Base-by-base conservation (phyloP, 2,797 vertebrate species). In the Anguilla megastoma region DNA sequence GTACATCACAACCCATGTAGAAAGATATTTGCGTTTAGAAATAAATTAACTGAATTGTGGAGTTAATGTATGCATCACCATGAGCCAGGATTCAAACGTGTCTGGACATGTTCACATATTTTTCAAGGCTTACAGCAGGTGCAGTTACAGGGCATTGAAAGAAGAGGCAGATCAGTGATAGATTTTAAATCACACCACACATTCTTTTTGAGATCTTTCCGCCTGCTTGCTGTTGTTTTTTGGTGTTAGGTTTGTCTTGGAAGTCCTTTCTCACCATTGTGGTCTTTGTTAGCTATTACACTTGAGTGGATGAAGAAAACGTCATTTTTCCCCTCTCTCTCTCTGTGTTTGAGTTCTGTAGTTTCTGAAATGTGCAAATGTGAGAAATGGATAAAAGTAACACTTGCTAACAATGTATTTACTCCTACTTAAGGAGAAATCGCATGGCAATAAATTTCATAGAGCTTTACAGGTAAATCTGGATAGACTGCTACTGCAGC, bases 81-180 rank as follows among this genome's bases (percentile, higher is more conserved):
- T 63, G 30, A 83, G 33, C 86, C 54, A 58, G 86, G 33, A 74
- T 66, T 10, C 24, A n/a, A 12, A 89, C 94, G 14, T 92, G 94
- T 92, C 88, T 88, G 90, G 91, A 91, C 94, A 84, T 0, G 89
- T 89, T 90, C 24, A 88, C 92, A 93, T 91, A 87, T 83, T 87
- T 88, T 9, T 54, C 21, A 21, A 56, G 71, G 52, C 36, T 71
- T 58, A 86, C 56, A 86, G 41, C 93, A 93, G 93, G 90, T 91
- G 91, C 87, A 84, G 86, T 50, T 87, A 56, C 88, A 69, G 41
- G 6, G 3, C 45, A 82, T 21, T 82, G 79, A 21, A 50, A 76
- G 18, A n/a, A 48, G 41, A 48, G 74, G 79, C 58, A 41, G 1
- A 24, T 45, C 45, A 58, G 66, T 76, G 85, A 89, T 87, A 41